phyloP scores from a whole-genome alignment of 2,113 vertebrate genomes.

The Pungitius pungitius region DNA sequence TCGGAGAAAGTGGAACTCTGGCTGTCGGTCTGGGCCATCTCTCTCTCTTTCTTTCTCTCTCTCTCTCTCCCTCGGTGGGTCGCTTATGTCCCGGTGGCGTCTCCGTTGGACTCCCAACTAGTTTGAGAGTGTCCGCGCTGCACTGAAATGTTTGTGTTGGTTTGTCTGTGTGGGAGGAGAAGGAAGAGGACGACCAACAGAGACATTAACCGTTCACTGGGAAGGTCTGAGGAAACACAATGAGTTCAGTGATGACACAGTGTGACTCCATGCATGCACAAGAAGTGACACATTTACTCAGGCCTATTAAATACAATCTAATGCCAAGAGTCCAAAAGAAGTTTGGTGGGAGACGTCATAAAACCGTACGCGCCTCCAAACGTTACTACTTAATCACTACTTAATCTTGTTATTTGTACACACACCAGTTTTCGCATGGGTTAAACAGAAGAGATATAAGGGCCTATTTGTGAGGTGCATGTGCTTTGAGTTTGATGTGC shows the following conservation, averaged over 20 bases:
- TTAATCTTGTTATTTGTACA: background rate
- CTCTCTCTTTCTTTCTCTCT: conserved; percentile 9
- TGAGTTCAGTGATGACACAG: conserved; percentile 45
- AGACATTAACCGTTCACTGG: conserved; percentile 76
- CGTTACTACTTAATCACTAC: background rate
- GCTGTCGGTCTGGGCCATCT: conserved; percentile 72
- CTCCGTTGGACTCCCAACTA: background rate
- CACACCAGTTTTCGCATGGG: background rate
- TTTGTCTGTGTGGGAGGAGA: conserved; percentile 74
- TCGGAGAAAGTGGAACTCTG: conserved; percentile 82
- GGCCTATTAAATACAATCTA: too few relatives aligned
- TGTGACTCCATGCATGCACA: too few relatives aligned
- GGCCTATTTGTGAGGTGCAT: background rate
- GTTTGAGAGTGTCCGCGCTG: conserved; percentile 29
- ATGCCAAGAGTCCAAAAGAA: background rate
- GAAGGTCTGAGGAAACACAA: conserved; percentile 24
- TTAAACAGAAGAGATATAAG: background rate
- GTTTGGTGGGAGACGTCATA: background rate
- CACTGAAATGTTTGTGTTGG: conserved; percentile 73
- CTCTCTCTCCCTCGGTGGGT: background rate
- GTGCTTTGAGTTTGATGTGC: background rate
- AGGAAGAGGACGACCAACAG: conserved; percentile 42
- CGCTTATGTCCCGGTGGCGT: background rate
- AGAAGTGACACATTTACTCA: background rate
- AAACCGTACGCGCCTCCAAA: background rate